Conservation (phyloP, 2,797 vertebrate genomes). For the Mastacembelus armatus region DNA sequence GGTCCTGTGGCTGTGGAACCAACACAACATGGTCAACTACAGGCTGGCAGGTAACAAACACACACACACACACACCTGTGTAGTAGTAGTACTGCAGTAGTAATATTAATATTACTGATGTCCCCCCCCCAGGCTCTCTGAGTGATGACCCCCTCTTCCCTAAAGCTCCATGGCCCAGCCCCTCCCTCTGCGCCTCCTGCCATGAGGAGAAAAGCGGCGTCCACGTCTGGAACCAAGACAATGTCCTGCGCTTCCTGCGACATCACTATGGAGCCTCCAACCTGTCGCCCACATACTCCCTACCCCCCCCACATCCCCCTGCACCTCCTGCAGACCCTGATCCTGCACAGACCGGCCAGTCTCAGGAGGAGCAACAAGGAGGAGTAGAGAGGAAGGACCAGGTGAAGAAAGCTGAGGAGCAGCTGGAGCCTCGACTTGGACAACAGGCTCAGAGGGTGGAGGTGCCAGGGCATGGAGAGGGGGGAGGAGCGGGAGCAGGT, state of each 20-base stretch:
- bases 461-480: background rate
- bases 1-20: conserved; percentile 93
- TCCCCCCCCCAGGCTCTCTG: conserved; percentile 84
- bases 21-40: conserved; percentile 91
- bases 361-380: conserved; percentile 19
- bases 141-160: conserved; percentile 94
- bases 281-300: conserved; percentile 79
- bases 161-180: conserved; percentile 92
- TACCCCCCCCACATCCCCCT: conserved; percentile 26
- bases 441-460: conserved; percentile 12
- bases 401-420: background rate
- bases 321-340: conserved; percentile 14
- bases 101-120: too few relatives aligned
- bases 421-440: background rate
- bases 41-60: conserved; percentile 92
- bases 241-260: conserved; percentile 89
- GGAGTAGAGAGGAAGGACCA: conserved; percentile 32
- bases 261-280: conserved; percentile 85
- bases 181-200: conserved; percentile 89
- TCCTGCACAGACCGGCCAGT: background rate
- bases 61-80: conserved; percentile 4
- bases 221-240: conserved; percentile 88
- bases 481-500: background rate
- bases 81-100: too few relatives aligned
- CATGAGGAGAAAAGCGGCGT: conserved; percentile 89